Percentiles rank a stretch among this genome's conserved stretches.
phyloP scores from a whole-genome alignment of 2,113 vertebrate species.

The Leptocoma aspasia region DNA sequence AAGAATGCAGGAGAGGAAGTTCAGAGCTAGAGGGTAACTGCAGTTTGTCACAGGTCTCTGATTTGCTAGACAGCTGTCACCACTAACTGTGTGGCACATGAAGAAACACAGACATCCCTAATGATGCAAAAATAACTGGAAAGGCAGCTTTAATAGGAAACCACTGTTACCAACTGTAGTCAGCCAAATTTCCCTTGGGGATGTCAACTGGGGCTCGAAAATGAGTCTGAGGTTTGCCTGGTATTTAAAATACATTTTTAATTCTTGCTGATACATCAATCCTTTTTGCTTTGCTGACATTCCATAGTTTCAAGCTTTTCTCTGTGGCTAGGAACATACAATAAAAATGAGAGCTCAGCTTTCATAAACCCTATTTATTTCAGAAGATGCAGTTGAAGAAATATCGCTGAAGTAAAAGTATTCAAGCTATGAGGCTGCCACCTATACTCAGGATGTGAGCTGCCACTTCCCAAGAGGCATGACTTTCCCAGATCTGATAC shows the following conservation, averaged over 20 bases:
- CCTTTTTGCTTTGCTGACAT: neutral
- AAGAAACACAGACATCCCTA: neutral
- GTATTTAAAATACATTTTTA: conserved; percentile 8
- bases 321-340: neutral
- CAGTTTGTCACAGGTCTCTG: neutral
- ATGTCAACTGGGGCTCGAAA: neutral
- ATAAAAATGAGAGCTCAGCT: neutral
- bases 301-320: neutral
- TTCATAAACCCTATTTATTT: neutral
- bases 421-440: neutral
- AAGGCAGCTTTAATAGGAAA: neutral
- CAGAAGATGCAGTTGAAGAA: neutral
- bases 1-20: neutral
- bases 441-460: neutral
- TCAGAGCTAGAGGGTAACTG: neutral
- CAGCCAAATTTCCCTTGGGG: neutral
- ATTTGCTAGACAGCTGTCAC: neutral
- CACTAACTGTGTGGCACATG: neutral
- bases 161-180: neutral
- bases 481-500: neutral
- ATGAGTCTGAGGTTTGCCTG: neutral
- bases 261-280: conserved; percentile 14
- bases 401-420: neutral
- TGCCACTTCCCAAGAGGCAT: neutral
- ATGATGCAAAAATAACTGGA: neutral